Base-by-base conservation (phyloP, 1,140 invertebrate species). In the Procambarus virginalis region DNA sequence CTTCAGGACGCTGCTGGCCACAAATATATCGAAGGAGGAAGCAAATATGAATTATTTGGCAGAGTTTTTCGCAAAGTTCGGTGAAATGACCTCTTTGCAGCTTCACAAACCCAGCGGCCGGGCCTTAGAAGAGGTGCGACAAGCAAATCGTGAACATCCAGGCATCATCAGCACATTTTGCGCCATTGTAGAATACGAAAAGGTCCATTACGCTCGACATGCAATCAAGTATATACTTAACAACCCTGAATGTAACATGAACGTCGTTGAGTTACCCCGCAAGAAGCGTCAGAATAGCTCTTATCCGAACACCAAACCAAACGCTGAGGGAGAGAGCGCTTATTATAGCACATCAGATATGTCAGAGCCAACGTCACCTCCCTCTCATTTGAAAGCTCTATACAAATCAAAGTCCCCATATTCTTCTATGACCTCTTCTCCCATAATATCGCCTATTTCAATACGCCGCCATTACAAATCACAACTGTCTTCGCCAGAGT, bases 91-190 rank as follows among this genome's bases (percentile, higher is more conserved):
- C 3, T 94, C 98, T 3, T 96, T 98, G 64, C 95, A 97, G 78
- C 96, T 98, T 75, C 94, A 98, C 22, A 95, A 97, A 89, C 97
- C 97, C 0, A 97, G 97, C 48, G 97, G 97, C 94, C 96, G 97
- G 12, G 96, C 97, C 70, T 97, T 97, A 5, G 96, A 97, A n/a
- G 97, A 98, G 94, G 96, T 98, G 34, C 96, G 97, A 80, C 97
- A 97, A 93, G 97, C 97, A 93, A 96, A 97, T 91, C 96, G 97
- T 93, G 98, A 97, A 93, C 97, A 98, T 93, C 97, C 97, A n/a
- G 93, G 94, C 89, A 92, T 94, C 77, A 95, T 95, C 85, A 96
- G 96, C 91, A 96, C 96, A 93, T 96, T 97, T 84, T 98, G 97
- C 94, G 97, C 97, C 10, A 94, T 98, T 91, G 96, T 98, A 64